Evolutionary conservation across 2,113 vertebrate species (phyloP).

Genomic region (Candoia aspera): DNA sequence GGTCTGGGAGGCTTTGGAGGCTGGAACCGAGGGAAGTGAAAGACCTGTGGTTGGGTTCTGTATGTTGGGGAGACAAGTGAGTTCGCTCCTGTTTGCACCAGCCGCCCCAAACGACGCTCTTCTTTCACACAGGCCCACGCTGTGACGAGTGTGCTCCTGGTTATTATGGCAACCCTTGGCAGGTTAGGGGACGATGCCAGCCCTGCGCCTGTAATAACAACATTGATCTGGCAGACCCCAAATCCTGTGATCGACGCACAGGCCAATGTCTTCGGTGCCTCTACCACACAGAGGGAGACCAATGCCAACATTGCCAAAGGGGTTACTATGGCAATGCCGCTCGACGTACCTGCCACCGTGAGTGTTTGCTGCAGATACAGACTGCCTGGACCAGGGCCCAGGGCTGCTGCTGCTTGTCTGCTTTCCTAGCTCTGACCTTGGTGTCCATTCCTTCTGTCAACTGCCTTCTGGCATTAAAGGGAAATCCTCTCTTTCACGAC

Average conservation of each 20-base stretch:
- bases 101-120: neutral
- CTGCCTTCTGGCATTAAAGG: neutral
- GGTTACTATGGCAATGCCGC: conserved; percentile 89
- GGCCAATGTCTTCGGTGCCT: conserved; percentile 89
- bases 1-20: neutral
- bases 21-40: neutral
- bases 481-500: neutral
- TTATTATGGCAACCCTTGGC: conserved; percentile 89
- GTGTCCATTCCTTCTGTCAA: neutral
- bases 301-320: conserved; percentile 82
- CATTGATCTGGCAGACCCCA: conserved; percentile 84
- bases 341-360: conserved; percentile 88
- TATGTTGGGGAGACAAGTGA: neutral
- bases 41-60: neutral
- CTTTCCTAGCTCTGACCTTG: neutral
- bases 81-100: neutral
- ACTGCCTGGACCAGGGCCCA: neutral
- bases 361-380: conserved; percentile 55
- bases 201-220: conserved; percentile 91
- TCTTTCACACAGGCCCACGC: conserved; percentile 75
- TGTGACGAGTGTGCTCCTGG: conserved; percentile 94
- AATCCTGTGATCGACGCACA: conserved; percentile 81
- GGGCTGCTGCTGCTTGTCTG: neutral
- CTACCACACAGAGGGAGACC: conserved; percentile 87
- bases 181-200: conserved; percentile 83